Conservation (phyloP, 2,113 vertebrate species). For the Myocastor coypus region DNA sequence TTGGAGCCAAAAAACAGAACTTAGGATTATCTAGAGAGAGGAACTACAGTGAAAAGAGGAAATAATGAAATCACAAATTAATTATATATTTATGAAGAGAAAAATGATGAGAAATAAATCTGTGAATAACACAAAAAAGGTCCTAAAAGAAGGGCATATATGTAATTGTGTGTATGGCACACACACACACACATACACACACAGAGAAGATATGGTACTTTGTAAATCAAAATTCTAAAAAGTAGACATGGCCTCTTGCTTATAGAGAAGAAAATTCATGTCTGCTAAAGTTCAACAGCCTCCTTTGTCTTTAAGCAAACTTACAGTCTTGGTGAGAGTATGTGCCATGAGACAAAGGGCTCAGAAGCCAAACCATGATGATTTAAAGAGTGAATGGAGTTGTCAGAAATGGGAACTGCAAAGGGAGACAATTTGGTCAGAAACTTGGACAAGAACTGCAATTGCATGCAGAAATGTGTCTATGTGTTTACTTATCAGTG, state of each 20-base stretch:
- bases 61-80: not conserved
- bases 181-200: not conserved
- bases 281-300: not conserved
- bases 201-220: not conserved
- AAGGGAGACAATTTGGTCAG: not conserved
- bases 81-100: not conserved
- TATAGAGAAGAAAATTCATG: not conserved
- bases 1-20: not conserved
- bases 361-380: not conserved
- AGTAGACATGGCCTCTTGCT: not conserved
- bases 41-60: not conserved
- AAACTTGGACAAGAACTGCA: not conserved
- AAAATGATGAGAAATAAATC: not conserved
- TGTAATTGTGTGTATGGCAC: too few species aligned
- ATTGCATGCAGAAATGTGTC: not conserved
- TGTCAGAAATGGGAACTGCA: too few species aligned
- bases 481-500: not conserved
- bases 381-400: not conserved
- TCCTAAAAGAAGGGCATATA: not conserved
- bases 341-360: too few species aligned
- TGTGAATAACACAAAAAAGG: not conserved
- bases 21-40: not conserved
- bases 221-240: not conserved
- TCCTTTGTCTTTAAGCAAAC: not conserved
- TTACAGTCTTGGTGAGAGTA: not conserved